Evolutionary conservation across 2,888 invertebrate genomes (phyloP), one percentile per base, ranked within the genome.

Genomic region (Apodemia duryi): DNA sequence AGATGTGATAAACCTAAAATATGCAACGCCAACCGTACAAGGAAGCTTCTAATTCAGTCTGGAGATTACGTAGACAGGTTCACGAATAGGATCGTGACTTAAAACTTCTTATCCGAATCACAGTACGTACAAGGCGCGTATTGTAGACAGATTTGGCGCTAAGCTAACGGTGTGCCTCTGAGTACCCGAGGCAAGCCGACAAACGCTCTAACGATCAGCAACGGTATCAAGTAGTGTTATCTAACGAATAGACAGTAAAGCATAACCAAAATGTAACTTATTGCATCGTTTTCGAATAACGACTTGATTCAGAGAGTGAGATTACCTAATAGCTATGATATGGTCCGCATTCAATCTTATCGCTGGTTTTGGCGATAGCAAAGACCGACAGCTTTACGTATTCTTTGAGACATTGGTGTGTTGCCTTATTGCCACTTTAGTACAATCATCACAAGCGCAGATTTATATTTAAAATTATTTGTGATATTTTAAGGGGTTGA

Each of bases 61-160:
- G 72, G 79, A 86, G 86, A 87, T 88, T 86, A 88, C 84, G 77
- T 77, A 81, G 84, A 85, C 84, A 80, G 85, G 80, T 79, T 82
- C 80, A 78, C 82, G 80, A 80, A 80, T 79, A 75, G 80, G 79
- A 85, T 89, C 88, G 89, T 90, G 88, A 90, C 88, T 89, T 73
- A 77, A 82, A 82, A 85, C 84, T 86, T 87, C 87, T 86, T 88
- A 88, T 87, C 85, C 86, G 83, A 86, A 86, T 86, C 85, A 85
- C 83, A 84, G 80, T 80, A 82, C 80, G 78, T 71, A 78, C 77
- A 79, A 76, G 78, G 81, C 83, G 80, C 79, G 83, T 82, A 88
- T 86, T 86, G 88, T 85, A 84, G 83, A 86, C 87, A 88, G 90
- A 89, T 91, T 91, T 86, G 88, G 88, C 81, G 89, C 83, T 84